phyloP scores from a whole-genome alignment of 1,140 invertebrate species.

The Sycophila sp. region DNA sequence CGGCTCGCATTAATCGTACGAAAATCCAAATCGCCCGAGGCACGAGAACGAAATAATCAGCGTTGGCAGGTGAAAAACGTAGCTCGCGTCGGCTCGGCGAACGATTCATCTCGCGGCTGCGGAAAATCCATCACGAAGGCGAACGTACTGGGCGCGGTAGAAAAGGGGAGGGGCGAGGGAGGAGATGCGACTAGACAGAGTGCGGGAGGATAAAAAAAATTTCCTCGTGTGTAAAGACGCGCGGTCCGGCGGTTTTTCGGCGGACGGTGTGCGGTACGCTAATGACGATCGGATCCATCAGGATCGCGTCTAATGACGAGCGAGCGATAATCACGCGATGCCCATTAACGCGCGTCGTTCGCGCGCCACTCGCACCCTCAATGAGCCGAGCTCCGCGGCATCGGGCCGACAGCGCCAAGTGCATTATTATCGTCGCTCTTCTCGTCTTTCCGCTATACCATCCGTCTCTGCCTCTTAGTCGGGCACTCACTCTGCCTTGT shows the following conservation, averaged over 20 bases:
- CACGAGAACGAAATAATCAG: no score
- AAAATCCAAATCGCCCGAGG: no score
- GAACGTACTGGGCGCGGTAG: no score
- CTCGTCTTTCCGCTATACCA: no score
- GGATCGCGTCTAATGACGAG: constrained; percentile 11
- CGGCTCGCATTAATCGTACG: no score
- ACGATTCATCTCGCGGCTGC: background rate
- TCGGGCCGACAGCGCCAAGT: constrained; percentile 9
- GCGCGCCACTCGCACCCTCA: background rate
- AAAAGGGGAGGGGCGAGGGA: no score
- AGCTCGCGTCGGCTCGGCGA: no score
- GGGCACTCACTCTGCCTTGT: no score
- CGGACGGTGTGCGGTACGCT: background rate
- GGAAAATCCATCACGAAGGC: background rate
- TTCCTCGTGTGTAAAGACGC: background rate
- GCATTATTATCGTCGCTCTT: constrained; percentile 22
- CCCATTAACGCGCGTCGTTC: constrained; percentile 17
- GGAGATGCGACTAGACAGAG: no score
- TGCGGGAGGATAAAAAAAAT: no score
- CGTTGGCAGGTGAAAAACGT: no score
- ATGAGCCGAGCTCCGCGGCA: constrained; percentile 9
- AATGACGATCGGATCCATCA: constrained; percentile 27
- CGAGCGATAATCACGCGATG: constrained; percentile 29
- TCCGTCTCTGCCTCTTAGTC: no score
- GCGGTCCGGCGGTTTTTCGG: background rate